Base-by-base conservation (phyloP, 1,140 invertebrate species). In the Papilio glaucus region DNA sequence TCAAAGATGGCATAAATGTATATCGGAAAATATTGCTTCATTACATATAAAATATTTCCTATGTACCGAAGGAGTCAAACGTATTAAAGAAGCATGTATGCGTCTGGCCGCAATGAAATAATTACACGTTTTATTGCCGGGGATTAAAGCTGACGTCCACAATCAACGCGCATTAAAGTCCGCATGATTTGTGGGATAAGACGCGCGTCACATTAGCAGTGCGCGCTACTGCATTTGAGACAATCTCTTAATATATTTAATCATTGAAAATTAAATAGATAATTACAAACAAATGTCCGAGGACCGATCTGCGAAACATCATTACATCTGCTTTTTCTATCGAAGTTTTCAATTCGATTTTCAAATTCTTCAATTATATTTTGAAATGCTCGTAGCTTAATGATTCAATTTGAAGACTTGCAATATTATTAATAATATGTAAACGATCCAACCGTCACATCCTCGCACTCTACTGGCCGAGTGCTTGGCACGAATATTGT, bases 131-230 rank as follows among this genome's bases (percentile, higher is more conserved):
- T 42, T 37, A 53, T 45, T 33, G 29, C 45, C 42, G 42, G 4
- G 68, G 68, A 71, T 71, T 71, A 71, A 37, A 71, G 68, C 45
- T 71, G 73, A 71, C 73, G 72, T 33, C 68, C 10, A 5, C 73
- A 74, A 71, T 67, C 38, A 41, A 39, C 60, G 61, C 12, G 24
- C 38, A 65, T 65, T 65, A 65, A 65, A 37, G 62, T 39, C 62
- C 62, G 38, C 37, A 65, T 65, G 62, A 65, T 65, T 65, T 65
- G 62, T 39, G 62, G 37, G 38, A 65, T 65, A 21, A 65, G 62
- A 38, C 62, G 42, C 57, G 9, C 37, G 60, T 5, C 13, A 37
- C 26, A 10, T 15, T 8, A 26, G 24, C 57, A 6, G 21, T 4
- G n/a, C 21, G 8, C 12, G 57, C 57, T 24, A 5, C 60, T 18